phyloP scores from a whole-genome alignment of 2,888 invertebrate species.

The Harpalus rubripes region DNA sequence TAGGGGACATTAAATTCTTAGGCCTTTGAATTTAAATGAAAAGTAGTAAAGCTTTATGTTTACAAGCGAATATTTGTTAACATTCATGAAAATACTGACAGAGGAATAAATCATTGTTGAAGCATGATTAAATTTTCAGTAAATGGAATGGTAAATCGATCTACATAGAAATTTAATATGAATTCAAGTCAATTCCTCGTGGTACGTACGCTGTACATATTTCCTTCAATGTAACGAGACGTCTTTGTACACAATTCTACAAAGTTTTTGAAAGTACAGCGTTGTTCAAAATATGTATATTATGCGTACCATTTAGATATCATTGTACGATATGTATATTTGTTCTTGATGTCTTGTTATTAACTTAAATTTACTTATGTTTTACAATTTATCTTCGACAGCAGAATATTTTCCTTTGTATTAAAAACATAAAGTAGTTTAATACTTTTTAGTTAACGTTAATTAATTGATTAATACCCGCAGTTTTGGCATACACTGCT shows the following conservation, averaged over 20 bases:
- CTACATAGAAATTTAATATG: conserved; percentile 26
- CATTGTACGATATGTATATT: too few species aligned
- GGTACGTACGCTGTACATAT: not conserved
- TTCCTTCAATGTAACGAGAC: not conserved
- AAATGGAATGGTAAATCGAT: conserved; percentile 1
- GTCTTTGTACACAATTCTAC: not conserved
- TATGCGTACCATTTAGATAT: too few species aligned
- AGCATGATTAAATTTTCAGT: not conserved
- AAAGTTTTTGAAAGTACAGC: not conserved
- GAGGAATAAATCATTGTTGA: conserved; percentile 13
- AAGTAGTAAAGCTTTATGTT: conserved; percentile 4
- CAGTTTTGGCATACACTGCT: too few species aligned
- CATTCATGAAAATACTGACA: conserved; percentile 4
- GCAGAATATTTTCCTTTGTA: too few species aligned
- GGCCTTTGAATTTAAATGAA: conserved; percentile 28
- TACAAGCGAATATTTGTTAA: conserved; percentile 16
- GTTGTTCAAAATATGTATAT: too few species aligned
- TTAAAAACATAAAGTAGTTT: too few species aligned
- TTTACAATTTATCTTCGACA: too few species aligned
- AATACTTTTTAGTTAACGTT: too few species aligned
- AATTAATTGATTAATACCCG: too few species aligned
- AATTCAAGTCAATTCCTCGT: not conserved
- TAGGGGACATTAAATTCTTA: conserved; percentile 31
- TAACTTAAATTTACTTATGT: too few species aligned
- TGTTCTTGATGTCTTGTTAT: too few species aligned